These are phyloP conservation scores for Solea senegalensis DNA, from an alignment of 2,113 vertebrate species.

Conservation along the genomic window DNA sequence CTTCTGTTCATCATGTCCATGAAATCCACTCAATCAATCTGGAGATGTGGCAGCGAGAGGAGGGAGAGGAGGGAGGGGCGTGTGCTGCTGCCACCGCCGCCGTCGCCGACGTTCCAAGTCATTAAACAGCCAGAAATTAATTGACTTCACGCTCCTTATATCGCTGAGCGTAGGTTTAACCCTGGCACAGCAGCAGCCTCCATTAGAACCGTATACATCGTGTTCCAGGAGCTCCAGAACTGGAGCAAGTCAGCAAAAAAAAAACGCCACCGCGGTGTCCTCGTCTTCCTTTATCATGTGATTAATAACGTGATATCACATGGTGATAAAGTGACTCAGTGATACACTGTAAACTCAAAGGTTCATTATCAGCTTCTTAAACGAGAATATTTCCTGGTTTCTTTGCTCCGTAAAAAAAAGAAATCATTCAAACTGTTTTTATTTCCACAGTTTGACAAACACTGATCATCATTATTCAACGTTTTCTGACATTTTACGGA, in stretches of 20 bases:
- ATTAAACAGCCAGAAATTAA: slow-evolving; percentile 84
- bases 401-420: too few relatives aligned
- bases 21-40: slow-evolving; percentile 76
- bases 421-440: too few relatives aligned
- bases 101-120: slow-evolving; percentile 76
- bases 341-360: slow-evolving; percentile 62
- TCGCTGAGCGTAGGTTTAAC: slow-evolving; percentile 75
- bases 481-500: too few relatives aligned
- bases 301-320: slow-evolving; percentile 55
- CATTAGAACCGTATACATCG: slow-evolving; percentile 65
- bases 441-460: too few relatives aligned
- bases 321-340: slow-evolving; percentile 55
- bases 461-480: too few relatives aligned
- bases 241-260: slow-evolving; percentile 63
- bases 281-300: slow-evolving; percentile 43
- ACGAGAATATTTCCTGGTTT: too few relatives aligned
- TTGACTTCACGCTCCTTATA: slow-evolving; percentile 79
- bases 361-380: slow-evolving; percentile 49
- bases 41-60: slow-evolving; percentile 59
- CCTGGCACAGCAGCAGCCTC: slow-evolving; percentile 66
- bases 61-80: slow-evolving; percentile 66
- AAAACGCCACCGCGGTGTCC: slow-evolving; percentile 21
- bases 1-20: slow-evolving; percentile 65
- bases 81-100: slow-evolving; percentile 49
- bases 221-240: slow-evolving; percentile 47